Base-by-base conservation (phyloP, 2,113 vertebrate species). In the Antigone vipio region DNA sequence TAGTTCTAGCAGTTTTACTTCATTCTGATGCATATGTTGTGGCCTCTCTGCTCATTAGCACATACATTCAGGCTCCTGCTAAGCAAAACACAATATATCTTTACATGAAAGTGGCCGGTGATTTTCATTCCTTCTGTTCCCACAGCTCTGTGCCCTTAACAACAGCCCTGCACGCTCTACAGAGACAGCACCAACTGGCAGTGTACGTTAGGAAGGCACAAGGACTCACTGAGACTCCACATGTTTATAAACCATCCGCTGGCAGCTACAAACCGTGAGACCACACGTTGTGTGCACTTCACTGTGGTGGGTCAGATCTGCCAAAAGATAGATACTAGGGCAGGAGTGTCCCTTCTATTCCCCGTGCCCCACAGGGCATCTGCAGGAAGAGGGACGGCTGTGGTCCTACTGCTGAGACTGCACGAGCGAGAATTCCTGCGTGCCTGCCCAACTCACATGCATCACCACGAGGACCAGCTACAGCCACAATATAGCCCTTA, bases 311-410 rank as follows among this genome's bases (percentile, higher is more conserved):
- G 20, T n/a, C 56, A 53, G 67, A 44, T 60, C 58, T 73, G 66
- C 52, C 18, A 67, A 67, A 72, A 45, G 34, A 44, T 1, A 40
- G 44, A 44, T 3, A 40, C 6, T 18, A 64, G 24, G 49, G 58
- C 35, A 58, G 27, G 32, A 88, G 27, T 6, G 26, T 49, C 26
- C 55, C 9, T 69, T 64, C 35, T 77, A 3, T 16, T 59, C 12
- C 30, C 49, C 0, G 0, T 13, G n/a, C 15, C 68, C 40, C 35
- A 30, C 5, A 0, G 1, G 34, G 9, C 6, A 10, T 32, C 83
- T 87, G 30, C 66, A 66, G 40, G 60, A 42, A 27, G 24, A 68
- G 30, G 20, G 21, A 20, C 0, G 2, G 47, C 15, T 68, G 63
- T 1, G 1, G 22, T 45, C 55, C 40, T 60, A 49, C 44, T 1